Percentiles rank a stretch among this genome's conserved stretches.
Evolutionary conservation across 2,797 vertebrate genomes (phyloP).

Genomic region (Tolypeutes matacus): DNA sequence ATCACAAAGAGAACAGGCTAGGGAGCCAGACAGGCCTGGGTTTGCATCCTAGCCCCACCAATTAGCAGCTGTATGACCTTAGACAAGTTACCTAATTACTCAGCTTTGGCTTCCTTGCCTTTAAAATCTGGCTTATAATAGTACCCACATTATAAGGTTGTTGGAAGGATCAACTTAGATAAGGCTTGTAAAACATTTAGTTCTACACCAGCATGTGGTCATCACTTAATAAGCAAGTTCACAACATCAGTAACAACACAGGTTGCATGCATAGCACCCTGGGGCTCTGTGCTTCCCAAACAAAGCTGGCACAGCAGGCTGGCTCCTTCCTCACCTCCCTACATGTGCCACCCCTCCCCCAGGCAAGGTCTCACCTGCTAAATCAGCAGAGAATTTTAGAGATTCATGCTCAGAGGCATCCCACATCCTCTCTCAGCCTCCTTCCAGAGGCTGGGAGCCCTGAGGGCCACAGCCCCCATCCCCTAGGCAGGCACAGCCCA

Average conservation of each 20-base stretch:
- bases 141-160: not conserved
- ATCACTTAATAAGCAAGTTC: constrained; percentile 55
- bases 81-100: not conserved
- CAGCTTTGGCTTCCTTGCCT: constrained; percentile 34
- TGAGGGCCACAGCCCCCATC: not conserved
- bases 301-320: not conserved
- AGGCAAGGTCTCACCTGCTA: not conserved
- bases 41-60: not conserved
- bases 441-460: not conserved
- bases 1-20: not conserved
- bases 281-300: not conserved
- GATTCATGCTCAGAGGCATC: not conserved
- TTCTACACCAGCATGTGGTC: constrained; percentile 10
- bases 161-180: constrained; percentile 67
- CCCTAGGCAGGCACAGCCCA: not conserved
- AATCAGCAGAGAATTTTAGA: constrained; percentile 1
- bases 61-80: not conserved
- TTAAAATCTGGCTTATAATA: constrained; percentile 44
- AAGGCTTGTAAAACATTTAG: constrained; percentile 66
- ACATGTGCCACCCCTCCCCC: too few relatives aligned
- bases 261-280: not conserved
- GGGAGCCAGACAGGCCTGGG: not conserved
- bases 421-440: not conserved
- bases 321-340: not conserved
- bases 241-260: not conserved